Base-by-base conservation (phyloP, 2,113 vertebrate species). In the Sminthopsis crassicaudata region DNA sequence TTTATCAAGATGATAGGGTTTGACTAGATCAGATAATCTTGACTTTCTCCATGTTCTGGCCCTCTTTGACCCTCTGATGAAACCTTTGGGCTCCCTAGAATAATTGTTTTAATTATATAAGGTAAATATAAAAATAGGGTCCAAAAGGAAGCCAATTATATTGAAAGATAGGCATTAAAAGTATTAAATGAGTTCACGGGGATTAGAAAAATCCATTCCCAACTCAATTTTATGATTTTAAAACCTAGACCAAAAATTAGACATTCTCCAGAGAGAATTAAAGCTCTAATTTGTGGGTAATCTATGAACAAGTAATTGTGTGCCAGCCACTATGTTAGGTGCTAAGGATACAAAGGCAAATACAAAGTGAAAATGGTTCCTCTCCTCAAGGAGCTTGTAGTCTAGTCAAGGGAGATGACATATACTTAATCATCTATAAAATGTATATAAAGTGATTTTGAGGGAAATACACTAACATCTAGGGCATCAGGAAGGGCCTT, bases 261-360 rank as follows among this genome's bases (percentile, higher is more conserved):
- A 53, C 23, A 1, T 30, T 60, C n/a, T 90, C 92, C 93, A 89
- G 94, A 91, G 54, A 90, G n/a, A 46, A 6, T 52, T 93, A 55
- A 57, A 26, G 46, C 22, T 46, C 14, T 91, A 94, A 92, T 57
- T 57, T 8, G 9, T 22, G 55, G 50, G 92, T 91, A 92, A 90
- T 96, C 94, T 46, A 53, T 46, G 53, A 76, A 27, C 89, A 93
- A 36, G 60, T 19, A n/a, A n/a, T 76, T 76, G n/a, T n/a, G 30
- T 16, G 3, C 36, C 60, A n/a, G 36, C 36, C 60, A n/a, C 36
- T n/a, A 4, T 19, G 14, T 36, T 76, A 76, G 14, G 3, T 84
- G 67, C n/a, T 42, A 42, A 84, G 19, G n/a, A 84, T 42, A 42
- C n/a, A 76, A 36, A 76, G 36, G 50, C 50, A 51, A 51, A 51